Evolutionary conservation across 64 coral and sea anemone species (phyloP).

Genomic region (Orbicella faveolata): DNA sequence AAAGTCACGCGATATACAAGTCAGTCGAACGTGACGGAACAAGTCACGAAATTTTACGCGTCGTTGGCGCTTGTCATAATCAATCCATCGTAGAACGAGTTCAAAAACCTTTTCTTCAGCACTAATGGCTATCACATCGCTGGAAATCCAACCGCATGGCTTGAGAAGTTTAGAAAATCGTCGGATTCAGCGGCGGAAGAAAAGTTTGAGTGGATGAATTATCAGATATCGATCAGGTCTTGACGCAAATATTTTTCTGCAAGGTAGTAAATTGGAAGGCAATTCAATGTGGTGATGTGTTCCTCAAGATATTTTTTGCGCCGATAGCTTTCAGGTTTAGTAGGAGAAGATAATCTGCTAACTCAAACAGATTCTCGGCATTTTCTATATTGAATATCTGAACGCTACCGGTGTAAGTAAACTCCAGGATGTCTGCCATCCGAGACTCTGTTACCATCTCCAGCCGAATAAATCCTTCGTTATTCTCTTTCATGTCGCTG

Average conservation of each 20-base stretch:
- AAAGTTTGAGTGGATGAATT: constrained; percentile 36
- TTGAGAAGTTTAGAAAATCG: not conserved
- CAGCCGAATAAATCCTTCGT: constrained; percentile 1
- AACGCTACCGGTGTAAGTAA: constrained; percentile 2
- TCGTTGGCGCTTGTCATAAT: not conserved
- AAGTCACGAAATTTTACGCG: not conserved
- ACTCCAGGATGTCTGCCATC: not conserved
- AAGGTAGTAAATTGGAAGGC: constrained; percentile 1
- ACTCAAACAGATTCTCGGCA: constrained; percentile 23
- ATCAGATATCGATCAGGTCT: not conserved
- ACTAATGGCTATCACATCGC: constrained; percentile 21
- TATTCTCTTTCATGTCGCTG: constrained; percentile 1
- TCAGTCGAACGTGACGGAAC: constrained; percentile 41
- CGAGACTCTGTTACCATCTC: not conserved
- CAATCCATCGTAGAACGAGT: constrained; percentile 9
- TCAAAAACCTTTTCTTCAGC: constrained; percentile 30
- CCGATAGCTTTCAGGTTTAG: constrained; percentile 26
- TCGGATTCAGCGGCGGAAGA: not conserved
- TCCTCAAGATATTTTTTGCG: constrained; percentile 1
- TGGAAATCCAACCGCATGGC: constrained; percentile 4
- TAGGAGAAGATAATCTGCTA: constrained; percentile 24
- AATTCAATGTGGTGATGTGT: constrained; percentile 14
- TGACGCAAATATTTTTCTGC: constrained; percentile 12
- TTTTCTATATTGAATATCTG: not conserved
- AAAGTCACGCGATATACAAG: not conserved